Conservation (phyloP, 2,113 vertebrate genomes). For the Genyomyrus donnyi region DNA sequence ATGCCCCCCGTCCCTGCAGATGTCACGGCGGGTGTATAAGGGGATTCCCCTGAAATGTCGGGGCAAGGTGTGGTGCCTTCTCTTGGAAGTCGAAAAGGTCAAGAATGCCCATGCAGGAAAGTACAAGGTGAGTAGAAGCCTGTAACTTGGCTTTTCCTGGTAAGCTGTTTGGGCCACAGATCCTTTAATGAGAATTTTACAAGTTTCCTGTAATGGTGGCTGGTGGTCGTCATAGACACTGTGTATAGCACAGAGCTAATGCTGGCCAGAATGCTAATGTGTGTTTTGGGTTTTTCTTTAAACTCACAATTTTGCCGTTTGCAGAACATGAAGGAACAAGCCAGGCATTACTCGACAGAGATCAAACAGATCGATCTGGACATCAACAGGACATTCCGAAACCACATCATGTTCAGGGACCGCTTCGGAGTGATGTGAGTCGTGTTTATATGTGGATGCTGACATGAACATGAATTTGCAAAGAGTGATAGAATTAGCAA, state of each 20-base stretch:
- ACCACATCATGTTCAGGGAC: constrained; percentile 89
- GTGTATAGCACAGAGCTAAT: neutral
- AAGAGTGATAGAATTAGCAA: neutral
- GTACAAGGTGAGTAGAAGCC: constrained; percentile 63
- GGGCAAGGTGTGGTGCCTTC: constrained; percentile 80
- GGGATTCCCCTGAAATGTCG: constrained; percentile 83
- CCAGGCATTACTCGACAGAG: constrained; percentile 66
- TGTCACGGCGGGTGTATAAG: constrained; percentile 84
- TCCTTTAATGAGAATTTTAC: neutral
- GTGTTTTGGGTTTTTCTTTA: neutral
- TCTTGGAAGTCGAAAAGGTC: constrained; percentile 73
- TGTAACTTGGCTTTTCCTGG: neutral
- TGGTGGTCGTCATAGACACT: neutral
- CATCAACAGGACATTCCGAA: constrained; percentile 81
- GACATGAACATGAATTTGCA: neutral
- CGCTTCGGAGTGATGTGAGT: constrained; percentile 84
- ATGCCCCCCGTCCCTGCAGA: constrained; percentile 44
- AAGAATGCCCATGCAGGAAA: constrained; percentile 73
- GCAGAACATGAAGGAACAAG: constrained; percentile 82
- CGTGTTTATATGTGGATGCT: neutral
- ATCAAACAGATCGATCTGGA: constrained; percentile 88
- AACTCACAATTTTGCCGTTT: neutral
- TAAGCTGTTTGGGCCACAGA: neutral
- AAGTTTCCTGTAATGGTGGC: neutral
- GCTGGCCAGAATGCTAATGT: neutral